A percentile compares a stretch with the other conserved stretches of the same genome.
Evolutionary conservation across 64 coral and sea anemone genomes (phyloP).

Genomic region (Pocillopora damicornis): DNA sequence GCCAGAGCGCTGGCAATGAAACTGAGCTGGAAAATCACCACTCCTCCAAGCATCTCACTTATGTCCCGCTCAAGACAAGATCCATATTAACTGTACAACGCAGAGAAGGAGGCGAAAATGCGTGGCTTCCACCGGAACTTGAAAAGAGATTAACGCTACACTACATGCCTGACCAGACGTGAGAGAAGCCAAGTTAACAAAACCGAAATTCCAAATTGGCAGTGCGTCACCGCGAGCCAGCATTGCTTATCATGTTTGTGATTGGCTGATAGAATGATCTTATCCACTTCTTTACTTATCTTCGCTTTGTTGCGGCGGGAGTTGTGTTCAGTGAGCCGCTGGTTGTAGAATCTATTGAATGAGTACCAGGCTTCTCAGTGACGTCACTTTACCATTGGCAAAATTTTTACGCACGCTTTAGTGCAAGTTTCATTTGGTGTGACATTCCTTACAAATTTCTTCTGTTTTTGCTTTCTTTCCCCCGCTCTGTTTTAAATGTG

Average conservation of each 20-base stretch:
- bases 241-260: conserved; percentile 16
- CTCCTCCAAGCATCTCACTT: conserved; percentile 26
- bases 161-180: conserved; percentile 29
- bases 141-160: background rate
- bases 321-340: conserved; percentile 24
- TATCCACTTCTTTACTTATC: conserved; percentile 23
- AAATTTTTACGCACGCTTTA: background rate
- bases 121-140: background rate
- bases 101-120: background rate
- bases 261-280: conserved; percentile 20
- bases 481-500: conserved; percentile 2
- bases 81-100: conserved; percentile 7
- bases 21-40: conserved; percentile 27
- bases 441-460: background rate
- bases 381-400: background rate
- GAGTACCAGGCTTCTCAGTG: conserved; percentile 19
- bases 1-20: conserved; percentile 13
- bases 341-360: conserved; percentile 26
- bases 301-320: conserved; percentile 23
- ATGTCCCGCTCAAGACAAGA: conserved; percentile 8
- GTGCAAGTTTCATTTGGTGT: background rate
- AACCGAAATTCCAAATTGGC: conserved; percentile 20
- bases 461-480: background rate
- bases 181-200: conserved; percentile 38
- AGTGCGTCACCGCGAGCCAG: conserved; percentile 29